A percentile compares a stretch with the other conserved stretches of the same genome.
Conservation (phyloP, 2,113 vertebrate genomes). For the sheep (Ovis aries) region ARS-UI_Ramb_v3.0 NC_056071.1:17352501-17353000, state of each 20-base stretch:
- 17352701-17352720: not conserved
- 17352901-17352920: not conserved
- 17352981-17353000: not conserved
- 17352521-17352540: not conserved
- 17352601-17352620: not conserved
- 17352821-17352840: not conserved
- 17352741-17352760: not conserved
- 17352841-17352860: not conserved
- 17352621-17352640: not conserved
- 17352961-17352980: not conserved
- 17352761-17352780: not conserved
- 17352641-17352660: not conserved
- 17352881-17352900: fast-evolving
- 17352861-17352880: no score
- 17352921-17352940: not conserved
- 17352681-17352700: not conserved
- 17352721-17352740: not conserved
- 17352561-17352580: not conserved
- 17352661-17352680: not conserved
- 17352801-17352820: not conserved
- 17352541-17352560: not conserved
- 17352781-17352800: not conserved
- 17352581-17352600: not conserved
- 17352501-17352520: not conserved
- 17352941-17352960: not conserved